Evolutionary conservation across 2,888 invertebrate species (phyloP), one percentile per base, ranked within the genome.

Genomic region (Calameuta pallipes): DNA sequence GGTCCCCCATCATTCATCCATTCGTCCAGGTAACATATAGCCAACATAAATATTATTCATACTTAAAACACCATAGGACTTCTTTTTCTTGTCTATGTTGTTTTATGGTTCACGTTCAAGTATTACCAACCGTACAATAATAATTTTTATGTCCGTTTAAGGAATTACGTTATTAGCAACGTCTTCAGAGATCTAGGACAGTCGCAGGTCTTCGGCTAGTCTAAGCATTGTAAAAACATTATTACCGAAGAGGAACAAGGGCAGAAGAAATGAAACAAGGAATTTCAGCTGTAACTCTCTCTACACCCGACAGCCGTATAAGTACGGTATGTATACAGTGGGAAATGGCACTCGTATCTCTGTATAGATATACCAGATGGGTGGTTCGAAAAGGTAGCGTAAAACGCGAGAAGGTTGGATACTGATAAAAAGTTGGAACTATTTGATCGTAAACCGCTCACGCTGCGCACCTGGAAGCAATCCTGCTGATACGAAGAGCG

Each of bases 381-480:
- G 56, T 56, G 9, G 56, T 9, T 56, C 15, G 56, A 23, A 56
- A 56, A 56, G 56, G 23, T 9, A 15, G 56, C 56, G 23, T 9
- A 56, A 56, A 56, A 56, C 23, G 56, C 56, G 56, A 56, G 56
- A 9, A 56, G 23, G 56, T 23, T 56, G 56, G 9, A 56, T 56
- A 81, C 82, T 83, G 84, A 83, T 82, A 86, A 87, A 88, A 87
- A 87, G 85, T 85, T 83, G 83, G 84, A 88, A 88, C 87, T 87
- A 90, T 88, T 89, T 89, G 88, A 90, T 90, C 89, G 88, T 89
- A 87, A 89, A 87, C 84, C 83, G 83, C 78, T 82, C 77, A 73
- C 82, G 82, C 71, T 74, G 82, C 77, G 81, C 76, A 79, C 80
- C 77, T 78, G 76, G 69, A 70, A 75, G 76, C 75, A 75, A 75